Base-by-base conservation (phyloP, 1,140 invertebrate species). In the Drosophila sp. region DNA sequence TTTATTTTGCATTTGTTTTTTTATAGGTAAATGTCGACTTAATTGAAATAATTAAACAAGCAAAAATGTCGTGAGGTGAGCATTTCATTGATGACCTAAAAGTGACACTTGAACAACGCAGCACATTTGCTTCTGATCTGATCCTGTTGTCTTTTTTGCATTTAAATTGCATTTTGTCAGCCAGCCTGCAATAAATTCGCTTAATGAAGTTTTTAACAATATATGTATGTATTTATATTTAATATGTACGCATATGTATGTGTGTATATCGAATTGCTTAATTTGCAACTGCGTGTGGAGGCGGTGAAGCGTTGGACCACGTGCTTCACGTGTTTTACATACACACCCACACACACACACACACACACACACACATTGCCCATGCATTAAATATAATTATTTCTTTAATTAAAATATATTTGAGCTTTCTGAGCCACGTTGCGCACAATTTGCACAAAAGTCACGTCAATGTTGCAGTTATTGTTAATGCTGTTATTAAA, bases 371-470 rank as follows among this genome's bases (percentile, higher is more conserved):
- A 50, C 8, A 50, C 54, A 33, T 66, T 61, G 56, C 23, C 38
- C 72, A 57, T 79, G 64, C 83, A 86, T 86, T 82, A 82, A 79
- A 87, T 76, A 69, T 86, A 86, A 86, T 86, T 86, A 86, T 87
- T 86, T 86, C 83, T 87, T 87, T 86, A 86, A 86, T 86, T 86
- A 87, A 86, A 87, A 86, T 86, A 86, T 50, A 50, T 50, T 63
- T 44, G 29, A 38, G 55, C 44, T 10, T 17, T 50, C 30, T 47
- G 41, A 62, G 65, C 41, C 72, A 69, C 66, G 63, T 71, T 50
- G 23, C 17, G 78, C 65, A 86, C 78, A 86, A 72, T 76, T 86
- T 78, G 72, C 63, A 80, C 78, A 85, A 84, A 85, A 85, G 81
- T 77, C 81, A 85, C 76, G 77, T 85, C 56, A 66, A 61, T 72